Evolutionary conservation across 2,797 vertebrate species (phyloP).

Genomic region (Sebastes iracundus): DNA sequence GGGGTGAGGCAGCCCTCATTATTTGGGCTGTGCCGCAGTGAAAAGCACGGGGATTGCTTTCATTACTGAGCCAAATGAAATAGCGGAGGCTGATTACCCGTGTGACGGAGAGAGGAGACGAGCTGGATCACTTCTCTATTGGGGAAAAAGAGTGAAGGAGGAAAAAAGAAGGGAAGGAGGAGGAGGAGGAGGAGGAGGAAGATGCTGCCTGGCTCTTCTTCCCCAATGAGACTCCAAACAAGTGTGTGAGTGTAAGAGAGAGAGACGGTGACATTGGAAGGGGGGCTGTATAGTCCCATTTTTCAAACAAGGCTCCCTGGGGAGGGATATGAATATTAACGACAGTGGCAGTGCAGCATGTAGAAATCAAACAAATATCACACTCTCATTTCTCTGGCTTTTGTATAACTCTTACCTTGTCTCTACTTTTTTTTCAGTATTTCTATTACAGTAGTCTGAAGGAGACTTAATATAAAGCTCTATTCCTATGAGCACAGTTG

Average conservation of each 20-base stretch:
- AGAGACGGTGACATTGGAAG: conserved; percentile 48
- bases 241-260: conserved; percentile 52
- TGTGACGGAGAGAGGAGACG: conserved; percentile 76
- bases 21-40: conserved; percentile 79
- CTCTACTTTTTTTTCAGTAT: conserved; percentile 10
- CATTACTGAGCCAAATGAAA: conserved; percentile 85
- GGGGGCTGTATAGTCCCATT: conserved; percentile 61
- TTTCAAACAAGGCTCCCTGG: conserved; percentile 68
- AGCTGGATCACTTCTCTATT: conserved; percentile 65
- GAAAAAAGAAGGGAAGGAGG: neutral
- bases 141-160: conserved; percentile 46
- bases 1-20: conserved; percentile 74
- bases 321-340: conserved; percentile 74
- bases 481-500: conserved; percentile 2
- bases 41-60: conserved; percentile 85
- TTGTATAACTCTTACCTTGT: conserved; percentile 36
- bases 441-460: neutral
- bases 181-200: neutral
- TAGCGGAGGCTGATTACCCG: conserved; percentile 81
- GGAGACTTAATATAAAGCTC: neutral
- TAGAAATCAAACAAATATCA: conserved; percentile 70
- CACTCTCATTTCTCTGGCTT: conserved; percentile 31
- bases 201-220: conserved; percentile 49
- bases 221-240: conserved; percentile 60
- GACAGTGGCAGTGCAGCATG: conserved; percentile 58